Conservation (phyloP, 2,113 vertebrate genomes). For the Tursiops truncatus region DNA sequence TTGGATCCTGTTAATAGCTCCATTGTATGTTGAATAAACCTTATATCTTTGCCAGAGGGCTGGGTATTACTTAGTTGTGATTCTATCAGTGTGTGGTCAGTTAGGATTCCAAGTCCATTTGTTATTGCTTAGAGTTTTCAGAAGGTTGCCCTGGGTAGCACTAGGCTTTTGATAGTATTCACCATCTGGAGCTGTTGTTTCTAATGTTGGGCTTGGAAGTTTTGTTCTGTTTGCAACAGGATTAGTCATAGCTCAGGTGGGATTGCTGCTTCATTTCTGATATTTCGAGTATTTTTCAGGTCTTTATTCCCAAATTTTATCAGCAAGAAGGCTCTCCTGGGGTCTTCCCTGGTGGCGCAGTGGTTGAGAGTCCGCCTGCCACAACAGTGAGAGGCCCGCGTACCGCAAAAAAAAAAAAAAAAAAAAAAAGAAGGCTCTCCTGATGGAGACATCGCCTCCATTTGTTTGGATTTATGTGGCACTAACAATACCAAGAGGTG, state of each 20-base stretch:
- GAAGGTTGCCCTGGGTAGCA: constrained; percentile 1
- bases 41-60: constrained; percentile 53
- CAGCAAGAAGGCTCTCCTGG: neutral
- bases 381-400: no score
- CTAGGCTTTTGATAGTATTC: constrained; percentile 8
- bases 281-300: constrained; percentile 5
- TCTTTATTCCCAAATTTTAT: neutral
- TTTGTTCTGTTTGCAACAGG: constrained; percentile 34
- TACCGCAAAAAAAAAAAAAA: no score
- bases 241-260: neutral
- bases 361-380: no score
- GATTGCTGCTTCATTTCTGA: constrained; percentile 35
- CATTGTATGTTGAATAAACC: constrained; percentile 73
- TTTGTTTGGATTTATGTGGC: constrained; percentile 21
- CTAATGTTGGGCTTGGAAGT: neutral
- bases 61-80: constrained; percentile 42
- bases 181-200: constrained; percentile 7
- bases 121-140: constrained; percentile 51
- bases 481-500: neutral
- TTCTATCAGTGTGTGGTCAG: constrained; percentile 56
- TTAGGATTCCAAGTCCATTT: constrained; percentile 61
- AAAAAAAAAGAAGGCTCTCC: neutral
- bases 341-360: no score
- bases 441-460: neutral
- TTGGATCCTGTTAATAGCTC: constrained; percentile 62